Evolutionary conservation across 1,140 invertebrate genomes (phyloP), one percentile per base, ranked within the genome.

Genomic region (Drosophila erecta): DNA sequence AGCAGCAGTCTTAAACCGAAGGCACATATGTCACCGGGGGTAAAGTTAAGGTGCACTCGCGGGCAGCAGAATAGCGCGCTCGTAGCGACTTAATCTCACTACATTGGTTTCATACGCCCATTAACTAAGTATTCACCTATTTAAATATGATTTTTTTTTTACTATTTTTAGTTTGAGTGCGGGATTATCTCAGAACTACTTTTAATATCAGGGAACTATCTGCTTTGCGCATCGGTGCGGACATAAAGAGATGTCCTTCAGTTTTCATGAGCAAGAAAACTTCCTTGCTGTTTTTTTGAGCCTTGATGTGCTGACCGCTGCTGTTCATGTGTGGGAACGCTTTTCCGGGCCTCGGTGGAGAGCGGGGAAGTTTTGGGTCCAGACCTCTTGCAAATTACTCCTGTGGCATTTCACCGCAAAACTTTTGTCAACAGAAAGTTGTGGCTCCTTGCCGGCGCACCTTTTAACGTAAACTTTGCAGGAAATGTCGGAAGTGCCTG

Each of bases 351-450:
- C 14, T 37, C 53, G 62, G 17, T 10, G 17, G 17, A 17, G 17
- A n/a, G 40, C 38, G 24, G n/a, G 58, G 17, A 35, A 64, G 58
- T 27, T 40, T 15, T 30, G 46, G 37, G 64, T 56, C 51, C 53
- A 43, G 67, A 70, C 81, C 56, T 59, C 64, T 76, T 89, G 79
- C 84, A 89, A 89, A 89, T 89, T 89, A 89, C 84, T 89, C 76
- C 81, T 89, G 85, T 89, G 84, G 84, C 85, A 89, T 89, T 89
- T 89, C 73, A 89, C 84, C 84, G 62, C 84, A 89, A 89, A 89
- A 87, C 86, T 87, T 85, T 89, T 89, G 84, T 89, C 84, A 89
- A 89, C 84, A 89, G 79, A 90, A 89, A 89, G 84, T 89, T 89
- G 60, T 54, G 51, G 59, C 77, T 87, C 62, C 72, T 79, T 75